phyloP scores from a whole-genome alignment of 2,797 vertebrate genomes.

The Lateolabrax maculatus region DNA sequence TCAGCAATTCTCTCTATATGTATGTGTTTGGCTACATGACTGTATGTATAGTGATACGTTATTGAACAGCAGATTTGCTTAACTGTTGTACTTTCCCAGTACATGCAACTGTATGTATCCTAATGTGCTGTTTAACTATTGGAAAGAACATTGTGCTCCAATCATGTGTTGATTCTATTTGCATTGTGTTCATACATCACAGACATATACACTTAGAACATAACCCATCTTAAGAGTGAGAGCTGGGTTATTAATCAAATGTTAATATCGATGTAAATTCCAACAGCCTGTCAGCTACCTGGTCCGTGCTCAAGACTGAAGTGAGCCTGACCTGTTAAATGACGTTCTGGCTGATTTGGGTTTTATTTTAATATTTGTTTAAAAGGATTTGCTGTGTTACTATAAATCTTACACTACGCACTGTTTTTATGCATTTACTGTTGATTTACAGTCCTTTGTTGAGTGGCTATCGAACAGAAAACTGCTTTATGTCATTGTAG shows the following conservation, averaged over 20 bases:
- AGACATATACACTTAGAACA: constrained; percentile 64
- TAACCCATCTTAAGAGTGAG: constrained; percentile 58
- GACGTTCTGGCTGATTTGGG: constrained; percentile 79
- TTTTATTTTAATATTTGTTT: constrained; percentile 88
- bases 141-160: constrained; percentile 41
- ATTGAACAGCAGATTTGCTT: constrained; percentile 54
- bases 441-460: constrained; percentile 85
- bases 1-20: constrained; percentile 46
- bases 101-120: constrained; percentile 46
- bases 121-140: constrained; percentile 54
- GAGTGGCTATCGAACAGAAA: constrained; percentile 86
- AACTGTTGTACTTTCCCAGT: constrained; percentile 48
- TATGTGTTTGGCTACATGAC: constrained; percentile 45
- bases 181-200: constrained; percentile 62
- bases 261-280: constrained; percentile 81
- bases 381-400: constrained; percentile 82
- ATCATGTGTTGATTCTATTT: constrained; percentile 59
- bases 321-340: constrained; percentile 72
- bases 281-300: constrained; percentile 69
- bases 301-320: constrained; percentile 60
- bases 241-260: constrained; percentile 77
- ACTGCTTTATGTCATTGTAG: constrained; percentile 81
- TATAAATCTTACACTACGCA: constrained; percentile 80
- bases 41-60: constrained; percentile 52
- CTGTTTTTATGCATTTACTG: constrained; percentile 85